phyloP scores from a whole-genome alignment of 2,797 vertebrate genomes.

The Poecilia wingei region DNA sequence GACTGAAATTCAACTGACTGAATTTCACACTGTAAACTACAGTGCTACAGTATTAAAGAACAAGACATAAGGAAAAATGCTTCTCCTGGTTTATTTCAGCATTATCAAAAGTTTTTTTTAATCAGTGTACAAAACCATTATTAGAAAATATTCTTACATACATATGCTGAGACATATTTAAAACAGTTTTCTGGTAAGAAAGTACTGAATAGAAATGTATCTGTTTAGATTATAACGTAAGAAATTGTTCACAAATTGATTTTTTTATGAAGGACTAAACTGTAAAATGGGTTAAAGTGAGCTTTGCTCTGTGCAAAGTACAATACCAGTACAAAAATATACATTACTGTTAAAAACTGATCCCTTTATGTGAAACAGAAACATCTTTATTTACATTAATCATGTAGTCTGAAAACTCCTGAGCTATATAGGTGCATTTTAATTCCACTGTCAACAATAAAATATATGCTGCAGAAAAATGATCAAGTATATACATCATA shows the following conservation, averaged over 20 bases:
- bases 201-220: not conserved
- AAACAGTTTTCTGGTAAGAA: constrained; percentile 25
- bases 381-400: constrained; percentile 21
- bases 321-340: constrained; percentile 17
- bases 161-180: constrained; percentile 11
- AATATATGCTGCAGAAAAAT: not conserved
- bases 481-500: constrained; percentile 28
- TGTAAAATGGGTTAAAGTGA: constrained; percentile 14
- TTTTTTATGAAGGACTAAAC: constrained; percentile 10
- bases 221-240: not conserved
- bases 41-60: constrained; percentile 16
- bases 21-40: not conserved
- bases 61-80: not conserved
- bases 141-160: constrained; percentile 40
- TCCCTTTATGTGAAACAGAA: not conserved
- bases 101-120: constrained; percentile 18
- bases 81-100: constrained; percentile 57
- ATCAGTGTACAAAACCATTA: constrained; percentile 53
- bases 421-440: constrained; percentile 26
- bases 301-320: constrained; percentile 31
- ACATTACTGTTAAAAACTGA: constrained; percentile 8
- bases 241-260: not conserved
- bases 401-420: constrained; percentile 39
- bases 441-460: constrained; percentile 16
- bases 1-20: no score